Conservation (phyloP, 2,888 invertebrate species). For the Amiota mariae region DNA sequence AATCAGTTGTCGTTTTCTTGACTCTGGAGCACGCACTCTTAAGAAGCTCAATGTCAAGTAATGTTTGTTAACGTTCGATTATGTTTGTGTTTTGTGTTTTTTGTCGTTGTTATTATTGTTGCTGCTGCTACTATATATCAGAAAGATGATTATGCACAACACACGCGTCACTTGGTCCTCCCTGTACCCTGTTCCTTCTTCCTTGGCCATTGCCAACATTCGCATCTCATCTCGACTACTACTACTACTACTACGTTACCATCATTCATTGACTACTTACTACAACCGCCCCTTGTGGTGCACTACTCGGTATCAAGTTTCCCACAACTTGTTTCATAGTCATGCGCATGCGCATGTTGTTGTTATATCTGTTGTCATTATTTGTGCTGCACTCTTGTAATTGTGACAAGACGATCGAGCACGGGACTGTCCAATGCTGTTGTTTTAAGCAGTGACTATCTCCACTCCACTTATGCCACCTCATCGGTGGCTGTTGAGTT, state of each 20-base stretch:
- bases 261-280: too few relatives aligned
- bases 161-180: too few relatives aligned
- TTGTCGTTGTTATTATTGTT: conserved; percentile 32
- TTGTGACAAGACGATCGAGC: conserved; percentile 69
- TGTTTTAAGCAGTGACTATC: background rate
- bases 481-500: background rate
- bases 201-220: too few relatives aligned
- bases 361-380: conserved; percentile 58
- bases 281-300: conserved; percentile 46
- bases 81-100: background rate
- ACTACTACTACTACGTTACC: too few relatives aligned
- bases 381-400: conserved; percentile 64
- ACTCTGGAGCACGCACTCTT: background rate
- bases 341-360: conserved; percentile 37
- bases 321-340: conserved; percentile 55
- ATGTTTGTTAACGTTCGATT: background rate
- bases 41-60: conserved; percentile 20
- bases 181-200: too few relatives aligned
- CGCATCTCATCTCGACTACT: too few relatives aligned
- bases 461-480: background rate
- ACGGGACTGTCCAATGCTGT: conserved; percentile 46
- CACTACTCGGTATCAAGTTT: conserved; percentile 60
- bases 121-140: too few relatives aligned
- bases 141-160: too few relatives aligned
- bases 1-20: background rate